Conservation (phyloP, 2,888 invertebrate species). For the Caenorhabditis sp. region DNA sequence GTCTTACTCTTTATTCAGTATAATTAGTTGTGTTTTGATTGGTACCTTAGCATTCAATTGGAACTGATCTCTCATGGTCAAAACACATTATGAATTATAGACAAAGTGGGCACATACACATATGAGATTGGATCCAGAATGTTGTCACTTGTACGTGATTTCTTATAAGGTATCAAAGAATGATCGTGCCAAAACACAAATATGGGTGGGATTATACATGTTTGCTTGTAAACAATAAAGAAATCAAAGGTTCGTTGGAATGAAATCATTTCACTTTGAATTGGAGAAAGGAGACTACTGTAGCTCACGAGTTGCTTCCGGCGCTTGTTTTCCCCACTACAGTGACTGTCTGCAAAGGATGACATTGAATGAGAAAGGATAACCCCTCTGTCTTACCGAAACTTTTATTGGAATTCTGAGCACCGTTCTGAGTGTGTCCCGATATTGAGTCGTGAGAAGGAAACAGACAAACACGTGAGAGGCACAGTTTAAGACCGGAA, state of each 20-base stretch:
- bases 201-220: too few species aligned
- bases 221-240: too few species aligned
- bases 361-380: not conserved
- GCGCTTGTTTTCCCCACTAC: not conserved
- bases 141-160: not conserved
- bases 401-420: not conserved
- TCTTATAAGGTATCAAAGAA: not conserved
- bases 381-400: not conserved
- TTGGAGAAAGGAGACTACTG: too few species aligned
- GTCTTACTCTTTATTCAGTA: too few species aligned
- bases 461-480: constrained; percentile 39
- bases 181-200: not conserved
- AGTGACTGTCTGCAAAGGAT: not conserved
- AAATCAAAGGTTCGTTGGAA: too few species aligned
- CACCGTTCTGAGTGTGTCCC: not conserved
- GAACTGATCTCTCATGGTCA: not conserved
- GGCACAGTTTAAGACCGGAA: constrained; percentile 34
- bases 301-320: not conserved
- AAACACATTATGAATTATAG: not conserved
- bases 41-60: too few species aligned
- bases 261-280: too few species aligned
- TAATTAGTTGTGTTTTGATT: too few species aligned
- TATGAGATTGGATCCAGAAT: too few species aligned
- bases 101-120: not conserved
- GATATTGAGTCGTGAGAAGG: constrained; percentile 27